Evolutionary conservation across 2,888 invertebrate species (phyloP), one percentile per base, ranked within the genome.

Genomic region (Epinotia demarniana): DNA sequence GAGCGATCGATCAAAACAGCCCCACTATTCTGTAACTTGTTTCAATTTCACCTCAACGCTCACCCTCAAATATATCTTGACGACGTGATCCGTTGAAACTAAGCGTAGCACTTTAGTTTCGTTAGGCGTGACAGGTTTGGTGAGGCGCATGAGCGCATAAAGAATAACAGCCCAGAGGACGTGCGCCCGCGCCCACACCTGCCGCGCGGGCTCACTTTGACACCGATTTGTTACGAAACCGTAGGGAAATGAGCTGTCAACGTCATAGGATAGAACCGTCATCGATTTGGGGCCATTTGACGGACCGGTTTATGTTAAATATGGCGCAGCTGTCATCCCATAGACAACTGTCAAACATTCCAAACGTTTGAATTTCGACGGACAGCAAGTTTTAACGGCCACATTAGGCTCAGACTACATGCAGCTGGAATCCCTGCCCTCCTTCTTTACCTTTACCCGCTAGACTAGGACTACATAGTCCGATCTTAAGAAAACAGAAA

Each of bases 211-310:
- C 18, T 43, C 53, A 53, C 68, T 68, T 70, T 61, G 70, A 70
- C 27, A 27, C 58, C 49, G 49, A 49, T 63, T 49, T 53, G 60
- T 60, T 70, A 61, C 70, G 70, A 68, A 27, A 61, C 61, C 49
- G 27, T 61, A 70, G 61, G 70, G 46, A 61, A 70, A 70, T 70
- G 46, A 61, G 70, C 46, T 61, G 70, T 70, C 70, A 70, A 70
- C 70, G 61, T 61, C 70, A 61, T 33, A 46, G 23, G 70, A 58
- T 58, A 19, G 39, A 55, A 68, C 57, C 19, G 43, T 68, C 58
- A 58, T 58, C 19, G 46, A 49, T 12, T 9, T 46, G 16, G n/a
- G 53, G 5, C n/a, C 8, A n/a, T 39, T 39, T 53, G 53, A 53
- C 1, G 49, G 1, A 53, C 53, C 53, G 6, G 53, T 53, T 53